Evolutionary conservation across 1,140 invertebrate genomes (phyloP).

Genomic region (Zaprionus davidi): DNA sequence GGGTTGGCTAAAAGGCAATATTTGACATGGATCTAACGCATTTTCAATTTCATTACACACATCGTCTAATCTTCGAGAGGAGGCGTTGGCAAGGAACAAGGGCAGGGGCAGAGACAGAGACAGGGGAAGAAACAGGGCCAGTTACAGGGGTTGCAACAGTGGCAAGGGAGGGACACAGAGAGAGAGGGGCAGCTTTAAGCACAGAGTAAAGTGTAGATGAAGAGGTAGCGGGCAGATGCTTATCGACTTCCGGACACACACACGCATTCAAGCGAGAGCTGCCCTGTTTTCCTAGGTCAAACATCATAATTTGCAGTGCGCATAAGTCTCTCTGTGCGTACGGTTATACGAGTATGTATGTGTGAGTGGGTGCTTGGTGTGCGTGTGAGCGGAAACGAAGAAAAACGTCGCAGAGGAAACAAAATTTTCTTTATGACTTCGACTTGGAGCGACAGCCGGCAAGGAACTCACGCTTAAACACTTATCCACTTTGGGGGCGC

Average conservation of each 20-base stretch:
- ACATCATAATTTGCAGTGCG: slow-evolving; percentile 75
- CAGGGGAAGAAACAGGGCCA: slow-evolving; percentile 6
- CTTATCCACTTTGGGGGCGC: slow-evolving; percentile 73
- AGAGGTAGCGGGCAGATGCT: slow-evolving; percentile 18
- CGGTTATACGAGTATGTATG: too few species aligned
- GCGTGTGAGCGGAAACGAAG: slow-evolving; percentile 70
- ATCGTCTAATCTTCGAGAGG: slow-evolving; percentile 70
- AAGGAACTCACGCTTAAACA: slow-evolving; percentile 77
- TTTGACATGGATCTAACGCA: slow-evolving; percentile 80
- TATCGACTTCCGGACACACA: slow-evolving; percentile 31
- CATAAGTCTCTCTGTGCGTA: slow-evolving; percentile 13
- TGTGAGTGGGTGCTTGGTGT: slow-evolving; percentile 30
- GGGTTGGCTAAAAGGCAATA: slow-evolving; percentile 68
- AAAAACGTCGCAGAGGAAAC: slow-evolving; percentile 61
- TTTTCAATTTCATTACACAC: slow-evolving; percentile 82
- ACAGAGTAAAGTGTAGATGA: slow-evolving; percentile 19
- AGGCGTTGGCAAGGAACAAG: not conserved
- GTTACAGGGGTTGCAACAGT: not conserved
- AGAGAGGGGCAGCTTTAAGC: not conserved
- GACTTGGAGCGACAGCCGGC: slow-evolving; percentile 34
- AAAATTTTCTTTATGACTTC: slow-evolving; percentile 74
- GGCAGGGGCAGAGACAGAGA: not conserved
- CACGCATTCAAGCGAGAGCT: slow-evolving; percentile 17
- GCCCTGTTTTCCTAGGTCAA: slow-evolving; percentile 68
- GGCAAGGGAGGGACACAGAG: not conserved